Evolutionary conservation across 2,888 invertebrate genomes (phyloP), one percentile per base, ranked within the genome.

Genomic region (Alitta virens): DNA sequence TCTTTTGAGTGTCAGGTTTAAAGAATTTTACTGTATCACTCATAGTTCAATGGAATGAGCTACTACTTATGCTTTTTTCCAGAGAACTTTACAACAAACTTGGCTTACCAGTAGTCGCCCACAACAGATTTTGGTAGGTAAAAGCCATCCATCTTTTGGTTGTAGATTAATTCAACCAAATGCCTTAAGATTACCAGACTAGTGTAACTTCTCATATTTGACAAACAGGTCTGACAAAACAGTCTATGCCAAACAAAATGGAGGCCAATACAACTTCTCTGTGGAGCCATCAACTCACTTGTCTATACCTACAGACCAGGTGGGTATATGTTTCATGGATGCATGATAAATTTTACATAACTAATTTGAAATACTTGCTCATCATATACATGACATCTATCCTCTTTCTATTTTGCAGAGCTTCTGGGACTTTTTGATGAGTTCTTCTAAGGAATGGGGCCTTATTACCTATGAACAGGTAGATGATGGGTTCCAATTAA

Each of bases 191-290:
- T n/a, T n/a, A n/a, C n/a, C n/a, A n/a, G n/a, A n/a, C n/a, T n/a
- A n/a, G n/a, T n/a, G n/a, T n/a, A 33, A 5, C 33, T 33, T 33
- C 12, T 5, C 33, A 7, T 33, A 12, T 33, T 33, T 33, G 33
- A n/a, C n/a, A n/a, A n/a, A n/a, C 51, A 78, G 78, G 78, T 70
- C 75, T 2, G 60, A 64, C 5, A 70, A 75, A 51, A 76, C 73
- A 1, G 70, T 71, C 1, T 79, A 79, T 66, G 76, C 77, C 26
- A 74, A 71, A 60, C 69, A 75, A 56, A 77, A 78, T 62, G 77
- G 77, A 16, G 79, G 79, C 50, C 64, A 65, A 21, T 79, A 75
- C 62, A 64, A 71, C 54, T 75, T 75, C 56, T 64, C 73, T 18
- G 42, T 69, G 1, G 70, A 72, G 50, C 25, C 46, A 12, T 26